These are phyloP conservation scores for Pipistrellus nathusii DNA, from an alignment of 2,797 vertebrate genomes.

Conservation along the genomic window DNA sequence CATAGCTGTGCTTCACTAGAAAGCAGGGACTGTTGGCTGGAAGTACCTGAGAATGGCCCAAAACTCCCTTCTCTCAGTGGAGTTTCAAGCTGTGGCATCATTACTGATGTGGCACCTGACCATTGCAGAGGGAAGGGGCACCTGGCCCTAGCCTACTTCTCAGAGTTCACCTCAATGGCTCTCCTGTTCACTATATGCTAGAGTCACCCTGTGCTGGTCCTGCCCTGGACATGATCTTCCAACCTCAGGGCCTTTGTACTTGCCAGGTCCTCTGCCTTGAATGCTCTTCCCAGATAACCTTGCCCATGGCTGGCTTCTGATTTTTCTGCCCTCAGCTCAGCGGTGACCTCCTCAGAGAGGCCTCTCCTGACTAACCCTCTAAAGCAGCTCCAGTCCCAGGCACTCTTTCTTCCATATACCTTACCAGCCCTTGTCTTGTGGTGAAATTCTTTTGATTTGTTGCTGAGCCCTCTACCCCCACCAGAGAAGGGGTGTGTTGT, in stretches of 20 bases:
- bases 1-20: background rate
- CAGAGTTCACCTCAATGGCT: too few relatives aligned
- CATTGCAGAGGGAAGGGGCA: background rate
- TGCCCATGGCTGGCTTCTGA: too few relatives aligned
- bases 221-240: background rate
- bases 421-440: background rate
- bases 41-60: background rate
- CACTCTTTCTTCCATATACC: background rate
- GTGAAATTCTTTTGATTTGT: background rate
- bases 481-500: background rate
- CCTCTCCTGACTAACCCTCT: background rate
- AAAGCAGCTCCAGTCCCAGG: background rate
- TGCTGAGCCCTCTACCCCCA: background rate
- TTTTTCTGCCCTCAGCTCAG: background rate
- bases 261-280: background rate
- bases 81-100: background rate
- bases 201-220: background rate
- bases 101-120: background rate
- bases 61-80: background rate
- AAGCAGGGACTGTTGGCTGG: background rate
- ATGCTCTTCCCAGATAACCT: background rate
- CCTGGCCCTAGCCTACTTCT: background rate
- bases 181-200: background rate
- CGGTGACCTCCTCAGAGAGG: background rate
- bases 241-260: background rate